phyloP scores from a whole-genome alignment of 2,888 invertebrate species.

The Synergus japonicus region DNA sequence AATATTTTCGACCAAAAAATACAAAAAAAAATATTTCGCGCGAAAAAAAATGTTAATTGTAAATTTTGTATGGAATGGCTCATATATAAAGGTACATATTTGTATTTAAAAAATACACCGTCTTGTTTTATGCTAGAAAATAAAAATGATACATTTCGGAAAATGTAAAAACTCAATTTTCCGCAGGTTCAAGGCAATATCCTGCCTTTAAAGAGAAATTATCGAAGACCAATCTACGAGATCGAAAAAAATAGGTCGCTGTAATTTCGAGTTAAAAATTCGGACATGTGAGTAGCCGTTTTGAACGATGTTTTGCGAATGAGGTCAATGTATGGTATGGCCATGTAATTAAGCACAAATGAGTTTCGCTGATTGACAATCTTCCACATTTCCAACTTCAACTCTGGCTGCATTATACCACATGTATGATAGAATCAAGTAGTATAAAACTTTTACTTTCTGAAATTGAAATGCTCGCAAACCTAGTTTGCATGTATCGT shows the following conservation, averaged over 20 bases:
- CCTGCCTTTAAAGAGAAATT: conserved; percentile 36
- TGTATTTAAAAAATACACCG: not conserved
- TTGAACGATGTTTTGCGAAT: conserved; percentile 53
- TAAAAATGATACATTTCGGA: not conserved
- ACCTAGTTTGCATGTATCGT: not conserved
- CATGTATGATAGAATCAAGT: conserved; percentile 56
- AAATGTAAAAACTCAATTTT: not conserved
- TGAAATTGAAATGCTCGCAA: conserved; percentile 52
- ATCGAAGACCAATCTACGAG: conserved; percentile 6
- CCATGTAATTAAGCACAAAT: conserved; percentile 70
- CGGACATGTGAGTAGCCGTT: conserved; percentile 57
- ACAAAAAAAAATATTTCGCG: too few species aligned
- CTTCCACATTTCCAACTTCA: conserved; percentile 58
- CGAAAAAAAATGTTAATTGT: too few species aligned
- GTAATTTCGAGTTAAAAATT: conserved; percentile 59
- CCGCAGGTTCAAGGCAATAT: conserved; percentile 17
- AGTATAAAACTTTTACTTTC: conserved; percentile 45
- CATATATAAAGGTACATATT: not conserved
- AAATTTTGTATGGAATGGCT: too few species aligned
- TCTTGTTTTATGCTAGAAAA: not conserved
- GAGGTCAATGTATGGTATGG: conserved; percentile 54
- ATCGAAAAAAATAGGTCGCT: conserved; percentile 37
- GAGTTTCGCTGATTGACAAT: conserved; percentile 71
- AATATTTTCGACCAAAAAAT: too few species aligned
- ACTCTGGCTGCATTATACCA: conserved; percentile 33